These are phyloP conservation scores for Trematomus loennbergii DNA, from an alignment of 2,113 vertebrate genomes.

Conservation along the genomic window DNA sequence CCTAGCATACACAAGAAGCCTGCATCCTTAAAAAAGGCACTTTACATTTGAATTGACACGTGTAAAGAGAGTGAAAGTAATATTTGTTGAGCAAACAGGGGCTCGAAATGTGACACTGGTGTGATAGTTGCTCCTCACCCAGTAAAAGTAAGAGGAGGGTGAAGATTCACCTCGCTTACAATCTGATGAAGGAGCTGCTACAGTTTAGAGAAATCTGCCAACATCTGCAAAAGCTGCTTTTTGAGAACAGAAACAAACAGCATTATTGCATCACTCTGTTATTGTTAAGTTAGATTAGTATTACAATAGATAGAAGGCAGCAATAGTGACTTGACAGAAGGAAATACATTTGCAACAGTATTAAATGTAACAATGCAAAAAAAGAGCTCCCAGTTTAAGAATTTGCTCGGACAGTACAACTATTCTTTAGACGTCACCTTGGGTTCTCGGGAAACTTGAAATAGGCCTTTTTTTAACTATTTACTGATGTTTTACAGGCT, in stretches of 20 bases:
- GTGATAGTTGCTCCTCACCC: conserved; percentile 59
- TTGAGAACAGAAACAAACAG: neutral
- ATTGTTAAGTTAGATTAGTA: neutral
- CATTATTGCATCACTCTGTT: neutral
- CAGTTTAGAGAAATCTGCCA: neutral
- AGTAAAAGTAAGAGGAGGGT: conserved; percentile 56
- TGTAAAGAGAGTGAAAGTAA: conserved; percentile 10
- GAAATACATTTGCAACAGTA: neutral
- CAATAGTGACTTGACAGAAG: neutral
- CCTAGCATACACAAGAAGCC: neutral
- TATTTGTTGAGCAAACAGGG: conserved; percentile 67
- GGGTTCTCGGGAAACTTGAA: too few relatives aligned
- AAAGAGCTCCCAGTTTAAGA: too few relatives aligned
- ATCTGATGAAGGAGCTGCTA: conserved; percentile 1
- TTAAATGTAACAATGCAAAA: neutral
- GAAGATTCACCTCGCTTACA: conserved; percentile 26
- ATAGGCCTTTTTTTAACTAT: too few relatives aligned
- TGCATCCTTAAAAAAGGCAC: neutral
- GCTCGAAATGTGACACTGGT: conserved; percentile 64
- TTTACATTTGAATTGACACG: conserved; percentile 12
- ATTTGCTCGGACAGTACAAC: too few relatives aligned
- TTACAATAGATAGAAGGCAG: neutral
- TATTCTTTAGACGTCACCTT: too few relatives aligned
- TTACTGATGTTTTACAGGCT: too few relatives aligned
- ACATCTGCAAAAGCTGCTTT: neutral